phyloP scores from a whole-genome alignment of 2,113 vertebrate species.

The Hystrix cristata region DNA sequence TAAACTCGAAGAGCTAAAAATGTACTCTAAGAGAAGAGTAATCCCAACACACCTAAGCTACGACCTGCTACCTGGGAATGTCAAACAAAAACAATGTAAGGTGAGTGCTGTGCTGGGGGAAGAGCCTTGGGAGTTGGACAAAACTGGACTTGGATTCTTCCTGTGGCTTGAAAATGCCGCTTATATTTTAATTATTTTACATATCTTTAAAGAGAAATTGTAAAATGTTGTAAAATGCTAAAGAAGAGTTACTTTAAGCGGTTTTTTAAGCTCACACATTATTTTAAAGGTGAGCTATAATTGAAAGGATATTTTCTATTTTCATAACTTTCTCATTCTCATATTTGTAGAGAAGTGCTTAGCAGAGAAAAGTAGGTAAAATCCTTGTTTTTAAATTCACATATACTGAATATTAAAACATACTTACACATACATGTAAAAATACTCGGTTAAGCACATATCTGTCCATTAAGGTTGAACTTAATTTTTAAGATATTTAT shows the following conservation, averaged over 20 bases:
- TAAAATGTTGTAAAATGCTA: not conserved
- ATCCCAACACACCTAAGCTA: conserved; percentile 89
- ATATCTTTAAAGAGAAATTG: not conserved
- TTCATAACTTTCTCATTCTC: not conserved
- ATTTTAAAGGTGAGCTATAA: conserved; percentile 8
- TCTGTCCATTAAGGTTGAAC: not conserved
- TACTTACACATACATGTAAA: not conserved
- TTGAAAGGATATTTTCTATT: conserved; percentile 23
- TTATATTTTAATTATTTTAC: conserved; percentile 24
- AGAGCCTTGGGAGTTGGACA: not conserved
- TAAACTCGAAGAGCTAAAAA: conserved; percentile 86
- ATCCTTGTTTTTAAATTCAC: not conserved
- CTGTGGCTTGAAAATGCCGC: too few relatives aligned
- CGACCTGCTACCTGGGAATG: conserved; percentile 85
- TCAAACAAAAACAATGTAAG: conserved; percentile 80
- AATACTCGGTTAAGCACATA: not conserved
- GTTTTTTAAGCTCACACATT: not conserved
- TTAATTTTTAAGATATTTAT: not conserved
- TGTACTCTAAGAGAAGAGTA: conserved; percentile 83
- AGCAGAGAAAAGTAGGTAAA: not conserved
- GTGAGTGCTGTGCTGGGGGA: not conserved
- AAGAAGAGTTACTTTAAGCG: not conserved
- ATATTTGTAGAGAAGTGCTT: not conserved
- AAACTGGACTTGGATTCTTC: not conserved
- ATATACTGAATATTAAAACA: not conserved